Percentiles rank a stretch among this genome's conserved stretches.
These are phyloP conservation scores for Margarornis squamiger DNA, from an alignment of 2,797 vertebrate genomes.

Conservation along the genomic window DNA sequence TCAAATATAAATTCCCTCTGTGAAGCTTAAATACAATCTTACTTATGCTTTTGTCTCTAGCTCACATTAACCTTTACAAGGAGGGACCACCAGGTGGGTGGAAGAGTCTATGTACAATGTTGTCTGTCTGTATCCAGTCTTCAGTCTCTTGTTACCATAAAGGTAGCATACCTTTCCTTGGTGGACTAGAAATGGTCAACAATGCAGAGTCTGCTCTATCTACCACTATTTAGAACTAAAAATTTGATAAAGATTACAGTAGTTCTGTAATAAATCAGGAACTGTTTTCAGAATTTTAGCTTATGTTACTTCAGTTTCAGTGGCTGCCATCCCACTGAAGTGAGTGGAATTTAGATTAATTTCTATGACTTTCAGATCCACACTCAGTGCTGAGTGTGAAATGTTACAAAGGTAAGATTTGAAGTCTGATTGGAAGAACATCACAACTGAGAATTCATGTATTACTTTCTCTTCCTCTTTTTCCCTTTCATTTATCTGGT, in stretches of 20 bases:
- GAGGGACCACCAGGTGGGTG: conserved; percentile 40
- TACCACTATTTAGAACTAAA: not conserved
- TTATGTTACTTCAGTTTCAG: not conserved
- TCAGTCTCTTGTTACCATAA: conserved; percentile 10
- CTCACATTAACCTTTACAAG: conserved; percentile 1
- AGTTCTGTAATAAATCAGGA: not conserved
- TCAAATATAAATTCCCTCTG: not conserved
- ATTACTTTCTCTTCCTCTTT: not conserved
- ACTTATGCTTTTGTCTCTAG: conserved; percentile 18
- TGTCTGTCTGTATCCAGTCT: conserved; percentile 16
- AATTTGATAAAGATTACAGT: not conserved
- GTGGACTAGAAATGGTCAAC: not conserved
- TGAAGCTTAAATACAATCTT: not conserved
- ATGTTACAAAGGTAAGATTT: not conserved
- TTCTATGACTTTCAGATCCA: not conserved
- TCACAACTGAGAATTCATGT: not conserved
- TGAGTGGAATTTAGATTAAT: not conserved
- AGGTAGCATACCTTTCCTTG: not conserved
- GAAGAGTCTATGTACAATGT: not conserved
- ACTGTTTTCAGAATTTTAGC: not conserved
- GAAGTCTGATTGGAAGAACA: not conserved
- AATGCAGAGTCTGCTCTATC: not conserved
- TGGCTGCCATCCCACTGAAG: not conserved
- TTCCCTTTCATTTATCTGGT: not conserved
- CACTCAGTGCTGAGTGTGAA: not conserved